Evolutionary conservation across 2,797 vertebrate genomes (phyloP).

Genomic region (Lepilemur ruficaudatus): DNA sequence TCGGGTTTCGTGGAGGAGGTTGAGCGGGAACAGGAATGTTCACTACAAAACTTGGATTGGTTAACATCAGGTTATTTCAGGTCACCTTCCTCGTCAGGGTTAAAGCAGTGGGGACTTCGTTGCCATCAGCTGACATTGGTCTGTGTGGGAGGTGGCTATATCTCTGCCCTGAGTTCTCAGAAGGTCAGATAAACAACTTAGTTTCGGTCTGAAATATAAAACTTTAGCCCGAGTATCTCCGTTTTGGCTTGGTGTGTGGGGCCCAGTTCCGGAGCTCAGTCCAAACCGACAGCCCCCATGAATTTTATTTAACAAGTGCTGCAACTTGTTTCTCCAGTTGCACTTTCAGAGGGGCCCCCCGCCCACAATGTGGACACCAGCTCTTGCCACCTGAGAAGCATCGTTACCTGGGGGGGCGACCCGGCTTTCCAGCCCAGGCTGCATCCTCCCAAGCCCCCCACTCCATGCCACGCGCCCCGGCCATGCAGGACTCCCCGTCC

Average conservation of each 20-base stretch:
- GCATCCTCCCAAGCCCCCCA: neutral
- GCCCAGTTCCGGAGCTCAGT: neutral
- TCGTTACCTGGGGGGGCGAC: too few relatives aligned
- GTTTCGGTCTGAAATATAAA: neutral
- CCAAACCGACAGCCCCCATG: neutral
- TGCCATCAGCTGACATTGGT: neutral
- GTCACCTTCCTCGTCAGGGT: neutral
- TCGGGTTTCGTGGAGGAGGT: neutral
- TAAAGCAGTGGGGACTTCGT: neutral
- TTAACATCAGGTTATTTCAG: neutral
- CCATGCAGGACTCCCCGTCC: rapidly evolving
- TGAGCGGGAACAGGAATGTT: neutral
- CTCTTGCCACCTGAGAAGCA: neutral
- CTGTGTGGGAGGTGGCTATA: neutral
- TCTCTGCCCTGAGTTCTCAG: too few relatives aligned
- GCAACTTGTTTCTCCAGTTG: neutral
- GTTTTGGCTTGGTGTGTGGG: neutral
- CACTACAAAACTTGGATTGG: neutral
- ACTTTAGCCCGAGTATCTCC: neutral
- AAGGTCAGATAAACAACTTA: neutral
- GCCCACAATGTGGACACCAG: neutral
- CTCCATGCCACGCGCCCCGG: neutral
- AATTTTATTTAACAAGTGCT: neutral
- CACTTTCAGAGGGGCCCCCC: neutral
- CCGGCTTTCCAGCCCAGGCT: neutral